These are phyloP conservation scores for Aelia acuminata DNA, from an alignment of 2,888 invertebrate genomes.

Conservation along the genomic window DNA sequence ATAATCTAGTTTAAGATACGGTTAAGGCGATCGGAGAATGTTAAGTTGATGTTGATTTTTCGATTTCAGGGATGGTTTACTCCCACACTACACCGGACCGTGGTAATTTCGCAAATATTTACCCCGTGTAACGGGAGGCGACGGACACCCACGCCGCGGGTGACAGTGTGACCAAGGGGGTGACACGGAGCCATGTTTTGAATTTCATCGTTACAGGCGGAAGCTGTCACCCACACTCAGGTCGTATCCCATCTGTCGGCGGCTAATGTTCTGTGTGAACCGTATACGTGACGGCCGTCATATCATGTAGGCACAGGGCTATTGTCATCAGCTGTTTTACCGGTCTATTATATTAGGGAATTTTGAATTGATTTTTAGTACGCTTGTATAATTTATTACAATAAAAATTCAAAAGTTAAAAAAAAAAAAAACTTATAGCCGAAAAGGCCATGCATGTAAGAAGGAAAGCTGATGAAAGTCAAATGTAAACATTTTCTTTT, in stretches of 20 bases:
- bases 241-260: neutral
- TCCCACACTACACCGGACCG: neutral
- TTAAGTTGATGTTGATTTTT: too few species aligned
- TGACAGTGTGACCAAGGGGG: conserved; percentile 36
- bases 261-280: conserved; percentile 15
- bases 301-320: neutral
- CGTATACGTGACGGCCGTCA: conserved; percentile 23
- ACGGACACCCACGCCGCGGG: neutral
- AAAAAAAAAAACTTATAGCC: too few species aligned
- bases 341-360: neutral
- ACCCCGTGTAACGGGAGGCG: neutral
- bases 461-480: too few species aligned
- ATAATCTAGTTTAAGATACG: too few species aligned
- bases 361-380: neutral
- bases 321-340: neutral
- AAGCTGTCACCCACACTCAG: conserved; percentile 2
- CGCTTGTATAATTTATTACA: too few species aligned
- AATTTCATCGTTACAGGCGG: conserved; percentile 46
- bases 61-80: neutral
- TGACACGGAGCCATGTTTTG: neutral
- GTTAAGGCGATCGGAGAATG: too few species aligned
- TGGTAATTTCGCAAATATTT: neutral
- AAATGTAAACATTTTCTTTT: too few species aligned
- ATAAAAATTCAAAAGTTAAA: too few species aligned
- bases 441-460: too few species aligned